Percentiles rank a stretch among this genome's conserved stretches.
Evolutionary conservation across 1,140 invertebrate genomes (phyloP).

Genomic region (Sweltsa coloradensis): DNA sequence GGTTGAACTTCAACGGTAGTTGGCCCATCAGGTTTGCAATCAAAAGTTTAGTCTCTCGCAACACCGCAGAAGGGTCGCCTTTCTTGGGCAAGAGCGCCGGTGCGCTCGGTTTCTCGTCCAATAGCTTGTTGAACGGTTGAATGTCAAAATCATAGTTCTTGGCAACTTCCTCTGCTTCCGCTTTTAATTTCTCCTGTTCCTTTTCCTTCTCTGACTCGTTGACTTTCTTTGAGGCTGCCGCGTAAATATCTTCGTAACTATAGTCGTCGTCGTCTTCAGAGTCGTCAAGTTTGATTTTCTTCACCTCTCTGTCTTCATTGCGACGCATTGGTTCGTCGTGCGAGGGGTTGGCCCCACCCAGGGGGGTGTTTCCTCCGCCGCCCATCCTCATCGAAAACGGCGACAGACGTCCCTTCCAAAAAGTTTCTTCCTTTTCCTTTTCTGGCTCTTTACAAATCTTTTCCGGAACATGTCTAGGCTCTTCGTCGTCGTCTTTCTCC

Average conservation of each 20-base stretch:
- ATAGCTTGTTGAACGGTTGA: constrained; percentile 20
- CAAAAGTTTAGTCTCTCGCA: constrained; percentile 42
- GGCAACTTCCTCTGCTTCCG: constrained; percentile 1
- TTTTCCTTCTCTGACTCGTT: constrained; percentile 30
- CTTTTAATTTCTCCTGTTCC: not conserved
- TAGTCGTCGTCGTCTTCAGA: constrained; percentile 57
- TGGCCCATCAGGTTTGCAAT: constrained; percentile 51
- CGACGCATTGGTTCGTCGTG: constrained; percentile 31
- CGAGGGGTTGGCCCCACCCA: constrained; percentile 30
- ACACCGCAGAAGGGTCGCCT: constrained; percentile 34
- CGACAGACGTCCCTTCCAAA: constrained; percentile 24
- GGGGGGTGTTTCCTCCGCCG: too few species aligned
- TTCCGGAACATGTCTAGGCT: not conserved
- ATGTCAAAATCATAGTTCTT: constrained; percentile 15
- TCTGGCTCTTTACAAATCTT: not conserved
- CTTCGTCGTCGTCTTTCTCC: not conserved
- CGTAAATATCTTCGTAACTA: constrained; percentile 51
- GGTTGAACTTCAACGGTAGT: constrained; percentile 31
- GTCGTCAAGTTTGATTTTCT: constrained; percentile 17
- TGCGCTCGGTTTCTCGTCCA: constrained; percentile 22
- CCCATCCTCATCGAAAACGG: constrained; percentile 31
- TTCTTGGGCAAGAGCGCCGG: constrained; percentile 21
- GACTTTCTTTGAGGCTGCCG: constrained; percentile 45
- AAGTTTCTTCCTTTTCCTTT: not conserved
- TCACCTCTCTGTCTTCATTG: constrained; percentile 30